A percentile compares a stretch with the other conserved stretches of the same genome.
Conservation (phyloP, 2,113 vertebrate genomes). For the Oostethus manadensis region DNA sequence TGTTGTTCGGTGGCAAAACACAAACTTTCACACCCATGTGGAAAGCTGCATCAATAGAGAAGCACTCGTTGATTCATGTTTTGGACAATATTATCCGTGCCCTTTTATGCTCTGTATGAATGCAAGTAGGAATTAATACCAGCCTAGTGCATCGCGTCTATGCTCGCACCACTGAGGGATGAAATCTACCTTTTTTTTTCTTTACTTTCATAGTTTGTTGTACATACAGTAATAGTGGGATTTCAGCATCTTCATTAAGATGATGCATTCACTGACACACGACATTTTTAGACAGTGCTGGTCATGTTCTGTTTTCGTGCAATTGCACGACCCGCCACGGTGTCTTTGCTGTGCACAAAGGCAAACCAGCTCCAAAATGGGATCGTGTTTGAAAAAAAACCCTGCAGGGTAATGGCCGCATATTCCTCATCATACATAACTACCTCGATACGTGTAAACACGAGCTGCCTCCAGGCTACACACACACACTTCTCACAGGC, state of each 20-base stretch:
- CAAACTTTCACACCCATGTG: neutral
- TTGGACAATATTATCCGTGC: neutral
- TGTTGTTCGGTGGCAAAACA: neutral
- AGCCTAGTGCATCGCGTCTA: too few relatives aligned
- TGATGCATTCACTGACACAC: too few relatives aligned
- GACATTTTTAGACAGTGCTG: too few relatives aligned
- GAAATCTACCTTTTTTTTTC: too few relatives aligned
- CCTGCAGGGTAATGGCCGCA: neutral
- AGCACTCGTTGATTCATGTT: neutral
- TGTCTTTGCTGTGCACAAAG: neutral
- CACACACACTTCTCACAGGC: neutral
- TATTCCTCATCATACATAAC: conserved; percentile 13
- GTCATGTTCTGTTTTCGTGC: too few relatives aligned
- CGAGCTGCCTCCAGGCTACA: neutral
- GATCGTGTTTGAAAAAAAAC: neutral
- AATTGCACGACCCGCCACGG: neutral
- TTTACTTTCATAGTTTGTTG: too few relatives aligned
- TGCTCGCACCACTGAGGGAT: too few relatives aligned
- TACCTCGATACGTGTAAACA: neutral
- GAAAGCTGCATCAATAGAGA: neutral
- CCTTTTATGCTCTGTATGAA: neutral
- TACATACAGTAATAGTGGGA: too few relatives aligned
- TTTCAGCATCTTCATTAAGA: neutral
- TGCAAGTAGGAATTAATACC: too few relatives aligned
- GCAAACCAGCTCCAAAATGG: neutral